Evolutionary conservation across 2,797 vertebrate genomes (phyloP), one percentile per base, ranked within the genome.

Genomic region (Microctenopoma steveboyesi): DNA sequence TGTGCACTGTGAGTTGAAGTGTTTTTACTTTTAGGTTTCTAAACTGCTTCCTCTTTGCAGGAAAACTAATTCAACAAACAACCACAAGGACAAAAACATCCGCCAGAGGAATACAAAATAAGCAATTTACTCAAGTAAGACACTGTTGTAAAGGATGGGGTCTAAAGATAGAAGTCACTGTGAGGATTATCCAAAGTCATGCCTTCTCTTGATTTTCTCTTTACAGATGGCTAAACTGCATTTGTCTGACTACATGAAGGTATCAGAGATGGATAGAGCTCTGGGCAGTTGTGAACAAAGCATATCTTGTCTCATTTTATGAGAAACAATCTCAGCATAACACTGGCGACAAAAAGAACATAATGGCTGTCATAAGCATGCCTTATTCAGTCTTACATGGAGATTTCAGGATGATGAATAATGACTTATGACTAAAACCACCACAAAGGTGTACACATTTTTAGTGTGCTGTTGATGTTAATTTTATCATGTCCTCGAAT

Each of bases 51-150:
- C 43, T 72, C 72, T 69, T 55, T 33, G 57, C 64, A 99, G 98
- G 95, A 99, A 99, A 96, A 98, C 96, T 71, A 99, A 99, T 93
- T 98, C 97, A 83, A 99, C 98, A 90, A 99, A 99, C 94, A 99
- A 99, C 93, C 97, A 99, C 91, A 99, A 98, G 95, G 97, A 98
- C 92, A 99, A 99, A 96, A 99, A 97, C 93, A 93, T 98, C 92
- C 97, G 98, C 86, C 98, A 99, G 94, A 96, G 98, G 94, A 99
- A 98, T 93, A 96, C 95, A 90, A 99, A 98, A 94, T 99, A 96
- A 95, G 85, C 82, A 82, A 86, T 90, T 72, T 76, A 79, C 77
- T 86, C 77, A 88, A 83, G 92, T 88, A 87, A 90, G 91, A 85
- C 69, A 77, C 58, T 60, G 72, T 68, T 72, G 67, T 75, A 69